These are phyloP conservation scores for Anthoptus insignis DNA, from an alignment of 2,888 invertebrate genomes.

Conservation along the genomic window DNA sequence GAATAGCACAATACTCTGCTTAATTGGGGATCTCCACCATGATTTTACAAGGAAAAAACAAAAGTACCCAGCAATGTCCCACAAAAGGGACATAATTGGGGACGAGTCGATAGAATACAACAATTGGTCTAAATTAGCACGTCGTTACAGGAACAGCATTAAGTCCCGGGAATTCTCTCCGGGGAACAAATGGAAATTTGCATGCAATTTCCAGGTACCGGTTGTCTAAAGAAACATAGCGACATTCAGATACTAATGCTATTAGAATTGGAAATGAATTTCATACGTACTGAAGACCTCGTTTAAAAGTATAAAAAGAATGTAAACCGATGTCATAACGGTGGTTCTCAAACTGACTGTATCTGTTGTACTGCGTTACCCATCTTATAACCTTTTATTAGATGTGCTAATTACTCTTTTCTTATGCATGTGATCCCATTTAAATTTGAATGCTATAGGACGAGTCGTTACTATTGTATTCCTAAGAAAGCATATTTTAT, in stretches of 20 bases:
- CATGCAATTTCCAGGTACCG: constrained; percentile 35
- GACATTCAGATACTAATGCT: constrained; percentile 21
- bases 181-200: constrained; percentile 38
- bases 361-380: no score
- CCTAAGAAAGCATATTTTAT: no score
- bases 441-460: no score
- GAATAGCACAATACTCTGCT: no score
- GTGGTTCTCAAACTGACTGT: no score
- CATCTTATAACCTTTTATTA: no score
- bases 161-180: constrained; percentile 37
- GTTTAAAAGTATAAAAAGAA: neutral
- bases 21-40: no score
- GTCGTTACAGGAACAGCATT: constrained; percentile 33
- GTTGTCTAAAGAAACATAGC: constrained; percentile 35
- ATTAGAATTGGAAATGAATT: constrained; percentile 30
- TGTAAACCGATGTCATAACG: no score
- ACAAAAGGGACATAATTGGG: constrained; percentile 31
- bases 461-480: no score
- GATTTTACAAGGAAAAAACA: neutral
- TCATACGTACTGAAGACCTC: neutral
- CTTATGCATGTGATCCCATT: no score
- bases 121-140: constrained; percentile 38
- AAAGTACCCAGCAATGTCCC: constrained; percentile 6
- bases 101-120: constrained; percentile 31
- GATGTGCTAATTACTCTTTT: no score